Evolutionary conservation across 2,888 invertebrate species (phyloP), one percentile per base, ranked within the genome.

Genomic region (Trichopoda pennipes): DNA sequence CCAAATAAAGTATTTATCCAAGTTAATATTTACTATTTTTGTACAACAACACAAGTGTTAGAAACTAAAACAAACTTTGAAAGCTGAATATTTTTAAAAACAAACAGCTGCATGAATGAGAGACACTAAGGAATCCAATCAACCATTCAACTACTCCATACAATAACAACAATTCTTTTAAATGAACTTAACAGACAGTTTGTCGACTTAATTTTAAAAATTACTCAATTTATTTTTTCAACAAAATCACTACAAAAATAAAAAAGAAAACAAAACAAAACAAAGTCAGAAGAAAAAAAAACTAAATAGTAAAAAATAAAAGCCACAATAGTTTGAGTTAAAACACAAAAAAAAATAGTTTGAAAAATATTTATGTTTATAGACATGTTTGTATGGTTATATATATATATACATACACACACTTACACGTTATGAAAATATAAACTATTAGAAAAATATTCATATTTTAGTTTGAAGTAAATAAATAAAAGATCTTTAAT

Each of bases 101-200:
- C 12, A 55, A 21, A 49, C 64, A 64, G 60, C 68, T 76, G 68
- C 76, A 76, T 47, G 61, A 61, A 17, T 66, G 53, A 72, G 60
- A 32, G 64, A 28, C 23, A 75, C 17, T 23, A 66, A 64, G 6
- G 44, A 58, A 51, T 38, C 58, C 4, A 68, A 68, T 17, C 38
- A 51, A 38, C 16, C 73, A 61, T 38, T 28, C 47, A 66, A 28
- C 4, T 58, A 76, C 38, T 16, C 42, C 66, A 55, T 55, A 44
- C 53, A 47, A 28, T 16, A 61, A 61, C 44, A 68, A 68, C 42
- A 60, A 28, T 56, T 72, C 58, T 76, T 66, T 53, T 44, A 64
- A 77, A 74, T 66, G 19, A 72, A 68, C 75, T 51, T 69, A 75
- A 66, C 82, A 82, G 82, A 82, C 82, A 79, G 75, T 75, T 70